These are phyloP conservation scores for Falco concolor DNA, from an alignment of 2,797 vertebrate species.

Conservation along the genomic window DNA sequence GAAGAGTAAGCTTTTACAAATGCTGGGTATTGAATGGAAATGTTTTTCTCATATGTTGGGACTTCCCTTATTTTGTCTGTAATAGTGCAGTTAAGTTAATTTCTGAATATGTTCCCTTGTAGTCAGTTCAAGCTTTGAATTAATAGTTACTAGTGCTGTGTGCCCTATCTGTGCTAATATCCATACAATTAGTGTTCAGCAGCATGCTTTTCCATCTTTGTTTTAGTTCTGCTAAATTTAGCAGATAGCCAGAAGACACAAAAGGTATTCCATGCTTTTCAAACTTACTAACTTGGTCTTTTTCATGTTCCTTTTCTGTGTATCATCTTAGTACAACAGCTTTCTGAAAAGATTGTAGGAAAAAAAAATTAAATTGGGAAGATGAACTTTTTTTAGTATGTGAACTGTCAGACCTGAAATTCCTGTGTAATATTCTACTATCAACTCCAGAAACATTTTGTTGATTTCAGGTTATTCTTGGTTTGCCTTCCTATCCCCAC, in stretches of 20 bases:
- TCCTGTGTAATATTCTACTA: neutral
- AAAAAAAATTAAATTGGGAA: neutral
- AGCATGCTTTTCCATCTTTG: neutral
- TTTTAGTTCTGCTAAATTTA: neutral
- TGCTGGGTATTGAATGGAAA: neutral
- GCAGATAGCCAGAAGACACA: neutral
- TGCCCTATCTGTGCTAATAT: neutral
- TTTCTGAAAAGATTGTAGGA: neutral
- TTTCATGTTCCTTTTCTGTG: neutral
- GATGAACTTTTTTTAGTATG: neutral
- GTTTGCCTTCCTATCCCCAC: neutral
- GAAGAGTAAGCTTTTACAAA: slow-evolving; percentile 87
- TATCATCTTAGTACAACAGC: neutral
- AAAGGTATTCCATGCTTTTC: neutral
- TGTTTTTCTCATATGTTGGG: neutral
- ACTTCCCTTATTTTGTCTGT: neutral
- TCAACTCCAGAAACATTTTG: neutral
- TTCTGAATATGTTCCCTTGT: neutral
- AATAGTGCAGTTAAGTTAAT: neutral
- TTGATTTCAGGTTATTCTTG: neutral
- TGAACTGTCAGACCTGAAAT: neutral
- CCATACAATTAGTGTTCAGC: neutral
- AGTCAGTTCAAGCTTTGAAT: neutral
- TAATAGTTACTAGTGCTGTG: neutral
- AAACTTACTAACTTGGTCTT: neutral